Evolutionary conservation across 2,113 vertebrate genomes (phyloP), one percentile per base, ranked within the genome.

Genomic region (Spea multiplicata): DNA sequence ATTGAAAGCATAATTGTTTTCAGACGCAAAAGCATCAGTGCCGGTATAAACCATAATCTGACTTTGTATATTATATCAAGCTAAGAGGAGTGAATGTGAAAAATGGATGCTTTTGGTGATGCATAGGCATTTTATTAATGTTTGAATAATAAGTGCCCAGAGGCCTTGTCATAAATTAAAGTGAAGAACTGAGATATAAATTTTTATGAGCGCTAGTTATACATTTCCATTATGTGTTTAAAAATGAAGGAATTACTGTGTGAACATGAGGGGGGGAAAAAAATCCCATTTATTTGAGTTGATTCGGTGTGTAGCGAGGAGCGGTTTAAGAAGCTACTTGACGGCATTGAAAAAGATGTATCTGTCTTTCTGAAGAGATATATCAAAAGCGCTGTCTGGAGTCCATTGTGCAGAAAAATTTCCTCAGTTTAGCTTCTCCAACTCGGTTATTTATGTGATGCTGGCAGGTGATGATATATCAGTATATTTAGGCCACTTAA

Each of bases 121-220:
- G 92, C 95, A 95, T 92, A 89, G 91, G 91, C 93, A 93, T 94
- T 96, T 96, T 96, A 97, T 97, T 96, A 96, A 96, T 95, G 95
- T 95, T 96, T 97, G 93, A 97, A 95, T 98, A 97, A 97, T 97
- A 95, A 94, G 93, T 89, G 95, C 92, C 97, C 94, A 87, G 90
- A 94, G 94, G 95, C 94, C 88, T 89, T 88, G 92, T 93, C 93
- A 94, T 95, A 95, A 95, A 97, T 98, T 96, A 96, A 95, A 94
- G 93, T 88, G 86, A 87, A 84, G 92, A 93, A 96, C 96, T 92
- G 95, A 94, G 91, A 91, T 95, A 97, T 96, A 94, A 88, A 96
- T 98, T 97, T 97, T 96, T 95, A 96, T 93, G 95, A 96, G 93
- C 91, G 94, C 89, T 93, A 92, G 91, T 94, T 93, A 93, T 95